Base-by-base conservation (phyloP, 2,797 vertebrate species). In the Clarias platycephalus region DNA sequence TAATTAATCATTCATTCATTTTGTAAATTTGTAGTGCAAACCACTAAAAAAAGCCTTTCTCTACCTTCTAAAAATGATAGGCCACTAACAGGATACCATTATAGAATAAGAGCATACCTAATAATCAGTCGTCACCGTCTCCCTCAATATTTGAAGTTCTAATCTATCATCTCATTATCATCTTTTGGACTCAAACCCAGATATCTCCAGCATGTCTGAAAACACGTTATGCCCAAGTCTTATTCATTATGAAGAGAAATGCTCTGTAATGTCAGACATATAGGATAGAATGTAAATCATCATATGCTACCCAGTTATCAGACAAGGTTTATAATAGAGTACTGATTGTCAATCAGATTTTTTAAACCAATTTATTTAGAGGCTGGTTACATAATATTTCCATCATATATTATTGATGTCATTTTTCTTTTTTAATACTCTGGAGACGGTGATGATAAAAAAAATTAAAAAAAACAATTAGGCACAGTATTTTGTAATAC, bases 191-290 rank as follows among this genome's bases (percentile, higher is more conserved):
- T 49, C 10, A 12, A 49, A 49, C 44, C 2, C 44, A 12, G 44
- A 49, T 49, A 49, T 49, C 9, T 13, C 44, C 44, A 12, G 10
- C 44, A 49, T 49, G 10, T 49, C 44, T 49, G 44, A 49, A 49
- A 49, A 49, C 10, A 49, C 0, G 10, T 49, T 49, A 49, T 49
- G 44, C 44, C 44, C 44, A 49, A 12, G 44, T 49, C 44, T 49
- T 49, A 49, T 49, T 49, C 9, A 49, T 49, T 49, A 85, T 80
- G 15, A 80, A 80, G 37, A 89, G 83, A 87, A 88, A 88, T 71
- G 58, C 34, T 63, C 74, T 79, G 66, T 60, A 84, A 44, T 60
- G 75, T 16, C 81, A 82, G 70, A 22, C n/a, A 78, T 78, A 53
- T 18, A 64, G 8, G 75, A 60, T 57, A 68, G 1, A 80, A 60